phyloP scores from a whole-genome alignment of 2,888 invertebrate species.

The Tetragonisca angustula region DNA sequence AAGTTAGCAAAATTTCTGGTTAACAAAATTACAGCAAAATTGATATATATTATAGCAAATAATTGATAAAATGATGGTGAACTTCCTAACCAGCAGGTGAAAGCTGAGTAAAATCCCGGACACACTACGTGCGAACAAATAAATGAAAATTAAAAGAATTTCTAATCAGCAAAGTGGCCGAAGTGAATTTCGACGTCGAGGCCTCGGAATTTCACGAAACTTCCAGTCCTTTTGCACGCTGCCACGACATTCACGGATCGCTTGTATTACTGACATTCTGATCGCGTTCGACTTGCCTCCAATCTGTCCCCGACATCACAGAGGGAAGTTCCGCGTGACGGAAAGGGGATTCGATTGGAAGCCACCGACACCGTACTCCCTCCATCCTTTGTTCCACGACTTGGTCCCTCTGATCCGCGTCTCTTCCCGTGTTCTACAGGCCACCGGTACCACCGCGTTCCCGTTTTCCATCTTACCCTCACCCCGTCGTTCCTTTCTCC shows the following conservation, averaged over 20 bases:
- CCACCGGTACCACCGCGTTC: no score
- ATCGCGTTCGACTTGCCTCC: conserved; percentile 39
- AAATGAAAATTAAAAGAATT: background rate
- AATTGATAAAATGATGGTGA: no score
- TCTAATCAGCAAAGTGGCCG: background rate
- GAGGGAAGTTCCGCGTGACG: conserved; percentile 30
- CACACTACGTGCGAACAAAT: no score
- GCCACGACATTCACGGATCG: conserved; percentile 36
- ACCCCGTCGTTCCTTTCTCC: background rate
- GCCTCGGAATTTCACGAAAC: conserved; percentile 24
- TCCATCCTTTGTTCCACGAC: background rate
- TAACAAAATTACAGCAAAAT: no score
- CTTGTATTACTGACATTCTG: conserved; percentile 50
- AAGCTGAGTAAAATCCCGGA: no score
- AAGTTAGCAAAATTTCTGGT: no score
- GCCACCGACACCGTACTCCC: conserved; percentile 22
- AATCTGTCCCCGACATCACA: conserved; percentile 39
- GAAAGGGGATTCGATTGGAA: conserved; percentile 49
- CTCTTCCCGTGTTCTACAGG: background rate
- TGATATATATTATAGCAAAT: no score
- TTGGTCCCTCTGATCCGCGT: conserved; percentile 5
- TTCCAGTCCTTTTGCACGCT: background rate
- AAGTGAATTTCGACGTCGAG: background rate
- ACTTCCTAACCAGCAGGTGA: no score
- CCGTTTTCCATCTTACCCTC: background rate